Conservation (phyloP, 2,113 vertebrate species). For the Odobenus rosmarus region DNA sequence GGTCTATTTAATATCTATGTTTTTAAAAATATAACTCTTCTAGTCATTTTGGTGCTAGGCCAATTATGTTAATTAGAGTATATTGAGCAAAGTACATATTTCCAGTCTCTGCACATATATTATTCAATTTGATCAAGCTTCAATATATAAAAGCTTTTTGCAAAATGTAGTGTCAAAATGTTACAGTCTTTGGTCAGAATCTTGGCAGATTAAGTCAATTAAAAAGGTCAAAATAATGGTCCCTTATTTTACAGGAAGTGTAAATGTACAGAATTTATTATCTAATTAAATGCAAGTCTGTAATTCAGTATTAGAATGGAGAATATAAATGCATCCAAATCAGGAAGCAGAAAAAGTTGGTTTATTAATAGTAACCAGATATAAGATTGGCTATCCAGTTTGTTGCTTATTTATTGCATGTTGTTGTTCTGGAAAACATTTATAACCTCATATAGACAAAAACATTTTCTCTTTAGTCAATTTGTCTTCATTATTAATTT, state of each 20-base stretch:
- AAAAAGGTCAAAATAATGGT: slow-evolving; percentile 77
- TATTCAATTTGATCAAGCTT: slow-evolving; percentile 75
- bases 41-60: slow-evolving; percentile 66
- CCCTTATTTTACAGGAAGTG: slow-evolving; percentile 79
- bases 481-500: not conserved
- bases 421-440: slow-evolving; percentile 5
- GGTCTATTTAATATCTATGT: slow-evolving; percentile 38
- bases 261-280: slow-evolving; percentile 78
- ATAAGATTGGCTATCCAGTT: not conserved
- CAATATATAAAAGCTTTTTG: slow-evolving; percentile 80
- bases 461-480: slow-evolving; percentile 20
- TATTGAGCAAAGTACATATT: slow-evolving; percentile 76
- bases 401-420: slow-evolving; percentile 7
- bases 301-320: slow-evolving; percentile 63
- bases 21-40: slow-evolving; percentile 61
- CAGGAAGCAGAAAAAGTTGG: slow-evolving; percentile 61
- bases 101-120: slow-evolving; percentile 74
- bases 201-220: slow-evolving; percentile 81
- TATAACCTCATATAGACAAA: not conserved
- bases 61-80: slow-evolving; percentile 78
- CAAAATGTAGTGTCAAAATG: slow-evolving; percentile 79
- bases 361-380: slow-evolving; percentile 45
- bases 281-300: slow-evolving; percentile 75
- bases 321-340: slow-evolving; percentile 46
- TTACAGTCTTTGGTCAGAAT: slow-evolving; percentile 80